Base-by-base conservation (phyloP, 2,888 invertebrate genomes). In the Tinea trinotella region DNA sequence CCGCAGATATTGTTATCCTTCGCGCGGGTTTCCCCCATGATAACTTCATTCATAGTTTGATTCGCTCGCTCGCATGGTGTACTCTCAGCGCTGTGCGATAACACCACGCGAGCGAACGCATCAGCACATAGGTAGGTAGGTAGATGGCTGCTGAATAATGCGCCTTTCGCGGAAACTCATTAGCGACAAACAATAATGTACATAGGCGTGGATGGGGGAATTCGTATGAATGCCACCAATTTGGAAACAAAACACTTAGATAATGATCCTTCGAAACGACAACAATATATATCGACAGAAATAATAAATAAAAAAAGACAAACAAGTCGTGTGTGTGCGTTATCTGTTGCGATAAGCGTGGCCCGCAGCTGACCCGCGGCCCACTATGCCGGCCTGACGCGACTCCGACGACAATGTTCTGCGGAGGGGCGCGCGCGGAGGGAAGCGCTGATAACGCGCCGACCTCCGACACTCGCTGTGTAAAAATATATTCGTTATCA, bases 311-410 rank as follows among this genome's bases (percentile, higher is more conserved):
- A 60, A 59, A 55, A 54, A 54, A 56, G 12, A 59, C 57, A 40
- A 40, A 58, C 58, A 13, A 60, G 59, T 55, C 35, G 56, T 30
- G 59, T 10, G 55, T 35, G 59, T 10, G 55, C 15, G 57, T 57
- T 46, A 54, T 57, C 58, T 52, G 59, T 54, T 54, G 49, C 58
- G 1, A 56, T 53, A 57, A 60, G 61, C 34, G 57, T 57, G 59
- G 50, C 59, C 60, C 44, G 46, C 40, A 52, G 59, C 55, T 55
- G 54, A 52, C 34, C 53, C 59, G 59, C 40, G 30, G 7, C 40
- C 15, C 40, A 13, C 13, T 15, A 30, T 30, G 30, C 40, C 40
- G 5, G 40, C 40, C 13, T 13, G 12, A 40, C 40, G 40, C 40
- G 13, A 4, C 13, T 15, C 13, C 40, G 15, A 2, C 6, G 40